These are phyloP conservation scores for Drosophila subpulchrella DNA, from an alignment of 1,140 invertebrate species.

Conservation along the genomic window DNA sequence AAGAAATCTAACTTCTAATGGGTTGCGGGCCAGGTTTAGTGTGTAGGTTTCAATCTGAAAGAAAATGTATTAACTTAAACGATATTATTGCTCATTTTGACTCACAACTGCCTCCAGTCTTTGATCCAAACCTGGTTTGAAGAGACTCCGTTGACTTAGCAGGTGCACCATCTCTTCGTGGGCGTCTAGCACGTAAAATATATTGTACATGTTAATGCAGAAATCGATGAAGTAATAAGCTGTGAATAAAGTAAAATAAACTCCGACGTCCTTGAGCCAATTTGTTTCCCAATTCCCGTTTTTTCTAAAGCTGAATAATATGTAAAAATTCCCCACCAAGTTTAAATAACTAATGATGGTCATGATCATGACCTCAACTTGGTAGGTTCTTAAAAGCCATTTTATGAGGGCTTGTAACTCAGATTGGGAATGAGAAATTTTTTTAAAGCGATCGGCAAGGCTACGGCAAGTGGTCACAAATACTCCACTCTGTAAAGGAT, in stretches of 20 bases:
- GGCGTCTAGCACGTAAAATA: neutral
- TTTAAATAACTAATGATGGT: neutral
- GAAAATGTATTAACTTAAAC: neutral
- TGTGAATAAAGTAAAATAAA: neutral
- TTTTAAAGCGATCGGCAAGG: neutral
- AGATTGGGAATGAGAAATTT: neutral
- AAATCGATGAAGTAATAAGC: neutral
- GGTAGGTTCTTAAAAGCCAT: neutral
- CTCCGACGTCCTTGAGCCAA: no score
- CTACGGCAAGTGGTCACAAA: neutral
- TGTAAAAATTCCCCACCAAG: neutral
- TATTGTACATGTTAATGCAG: neutral
- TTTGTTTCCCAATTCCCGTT: neutral
- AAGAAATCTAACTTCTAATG: constrained; percentile 1
- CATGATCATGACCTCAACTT: neutral
- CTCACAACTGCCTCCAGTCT: neutral
- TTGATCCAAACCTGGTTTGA: neutral
- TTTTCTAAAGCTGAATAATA: neutral
- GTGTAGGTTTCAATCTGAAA: constrained; percentile 8
- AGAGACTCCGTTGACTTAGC: neutral
- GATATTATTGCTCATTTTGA: neutral
- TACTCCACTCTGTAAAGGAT: neutral
- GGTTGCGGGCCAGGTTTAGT: constrained; percentile 24
- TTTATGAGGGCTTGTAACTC: neutral
- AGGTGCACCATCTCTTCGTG: neutral